A percentile compares a stretch with the other conserved stretches of the same genome.
Evolutionary conservation across 2,113 vertebrate species (phyloP).

Genomic region (Ceuthmochares aereus): DNA sequence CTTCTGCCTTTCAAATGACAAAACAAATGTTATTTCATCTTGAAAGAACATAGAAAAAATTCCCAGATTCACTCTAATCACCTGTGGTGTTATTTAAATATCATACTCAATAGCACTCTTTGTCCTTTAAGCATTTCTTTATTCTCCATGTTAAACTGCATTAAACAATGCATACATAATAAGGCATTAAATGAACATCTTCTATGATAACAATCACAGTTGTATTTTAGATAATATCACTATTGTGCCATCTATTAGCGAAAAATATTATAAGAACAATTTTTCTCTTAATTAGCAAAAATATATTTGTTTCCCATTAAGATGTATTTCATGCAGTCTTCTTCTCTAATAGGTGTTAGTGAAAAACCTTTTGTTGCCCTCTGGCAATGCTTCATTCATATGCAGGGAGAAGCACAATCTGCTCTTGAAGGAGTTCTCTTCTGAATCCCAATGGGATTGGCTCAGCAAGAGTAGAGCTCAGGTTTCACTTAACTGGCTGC

Average conservation of each 20-base stretch:
- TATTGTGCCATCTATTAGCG: neutral
- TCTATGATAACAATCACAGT: neutral
- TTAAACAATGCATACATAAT: neutral
- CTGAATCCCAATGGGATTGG: neutral
- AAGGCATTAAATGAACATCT: neutral
- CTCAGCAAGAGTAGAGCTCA: neutral
- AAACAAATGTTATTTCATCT: neutral
- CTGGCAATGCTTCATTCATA: neutral
- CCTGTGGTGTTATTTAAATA: constrained; percentile 3
- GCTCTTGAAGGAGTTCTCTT: neutral
- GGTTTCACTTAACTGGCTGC: neutral
- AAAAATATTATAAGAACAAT: neutral
- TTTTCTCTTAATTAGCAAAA: neutral
- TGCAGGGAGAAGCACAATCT: neutral
- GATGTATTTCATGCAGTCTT: neutral
- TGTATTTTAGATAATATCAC: neutral
- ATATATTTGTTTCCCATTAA: neutral
- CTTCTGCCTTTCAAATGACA: neutral
- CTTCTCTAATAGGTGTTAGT: neutral
- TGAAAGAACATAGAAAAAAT: neutral
- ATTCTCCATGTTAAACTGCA: neutral
- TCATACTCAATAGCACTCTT: neutral
- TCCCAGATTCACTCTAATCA: neutral
- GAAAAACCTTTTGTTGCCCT: neutral
- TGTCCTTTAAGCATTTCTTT: neutral